Base-by-base conservation (phyloP, 2,797 vertebrate genomes). In the Gephyroberyx darwinii region DNA sequence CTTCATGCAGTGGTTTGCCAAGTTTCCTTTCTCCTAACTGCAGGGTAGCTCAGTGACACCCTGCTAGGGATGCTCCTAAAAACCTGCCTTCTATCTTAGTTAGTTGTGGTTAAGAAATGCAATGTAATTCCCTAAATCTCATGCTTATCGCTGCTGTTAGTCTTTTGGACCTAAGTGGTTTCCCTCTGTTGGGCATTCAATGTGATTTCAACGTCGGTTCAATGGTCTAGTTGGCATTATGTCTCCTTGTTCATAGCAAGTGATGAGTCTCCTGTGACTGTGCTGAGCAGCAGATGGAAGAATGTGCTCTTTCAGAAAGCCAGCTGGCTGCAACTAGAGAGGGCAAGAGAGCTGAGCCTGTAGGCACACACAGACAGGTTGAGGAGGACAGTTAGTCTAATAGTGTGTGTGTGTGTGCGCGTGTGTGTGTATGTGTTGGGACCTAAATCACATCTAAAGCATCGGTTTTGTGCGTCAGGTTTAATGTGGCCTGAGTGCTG, bases 271-370 rank as follows among this genome's bases (percentile, higher is more conserved):
- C 79, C 80, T 80, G 81, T 82, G 87, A 83, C 80, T 69, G 74
- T 70, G 81, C 76, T 51, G 69, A 67, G 71, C 78, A 75, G 78
- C 80, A 68, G 81, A 78, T 82, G 86, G 84, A 85, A 88, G 84
- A 88, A 87, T 85, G 87, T 82, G 84, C 74, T 87, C 87, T 88
- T 86, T 88, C 56, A 85, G 53, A 75, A 71, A 77, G 80, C 82
- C 87, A 85, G 83, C 82, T 86, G 86, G 75, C 77, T 71, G 65
- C 8, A 53, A 30, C 61, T n/a, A 8, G 71, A 79, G 74, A 78
- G 52, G 56, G 53, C 68, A 74, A 64, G 76, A 75, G 69, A 82
- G 70, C 68, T 59, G 69, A 82, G 70, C 70, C 62, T 64, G 69
- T 6, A 62, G 56, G 41, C 76, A 47, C 61, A 60, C 59, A 57